Conservation (phyloP, 2,797 vertebrate genomes). For the Lophius americanus region DNA sequence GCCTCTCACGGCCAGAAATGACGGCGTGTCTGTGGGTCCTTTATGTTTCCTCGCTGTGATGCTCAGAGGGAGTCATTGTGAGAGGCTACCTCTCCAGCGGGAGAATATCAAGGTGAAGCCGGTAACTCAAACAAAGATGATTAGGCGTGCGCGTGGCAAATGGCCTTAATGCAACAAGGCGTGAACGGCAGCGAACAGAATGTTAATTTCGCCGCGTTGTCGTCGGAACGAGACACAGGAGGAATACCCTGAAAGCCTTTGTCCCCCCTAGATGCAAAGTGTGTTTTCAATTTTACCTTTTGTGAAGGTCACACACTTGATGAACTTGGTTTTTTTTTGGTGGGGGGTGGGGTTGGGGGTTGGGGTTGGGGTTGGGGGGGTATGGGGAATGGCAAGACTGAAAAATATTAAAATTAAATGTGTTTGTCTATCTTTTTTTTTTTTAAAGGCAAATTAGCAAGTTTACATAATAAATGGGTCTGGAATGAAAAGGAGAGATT, state of each 20-base stretch:
- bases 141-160: slow-evolving; percentile 27
- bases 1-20: slow-evolving; percentile 15
- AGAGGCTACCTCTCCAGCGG: slow-evolving; percentile 12
- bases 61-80: slow-evolving; percentile 13
- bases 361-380: too few relatives aligned
- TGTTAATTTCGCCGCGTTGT: slow-evolving; percentile 48
- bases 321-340: slow-evolving; percentile 9
- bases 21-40: slow-evolving; percentile 6
- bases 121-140: slow-evolving; percentile 36
- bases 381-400: background rate
- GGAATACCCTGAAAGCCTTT: slow-evolving; percentile 45
- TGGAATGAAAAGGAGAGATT: too few relatives aligned
- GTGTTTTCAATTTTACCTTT: slow-evolving; percentile 7
- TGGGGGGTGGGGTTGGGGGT: background rate
- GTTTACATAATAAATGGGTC: slow-evolving; percentile 1
- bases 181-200: slow-evolving; percentile 38
- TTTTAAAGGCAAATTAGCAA: slow-evolving; percentile 1
- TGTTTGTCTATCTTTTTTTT: background rate
- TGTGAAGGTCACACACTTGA: slow-evolving; percentile 10
- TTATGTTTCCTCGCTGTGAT: background rate
- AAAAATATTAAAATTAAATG: background rate
- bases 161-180: slow-evolving; percentile 34
- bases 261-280: slow-evolving; percentile 40
- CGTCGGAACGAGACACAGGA: slow-evolving; percentile 40
- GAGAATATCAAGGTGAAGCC: slow-evolving; percentile 7